Conservation (phyloP, 2,888 invertebrate species). For the Phaedon cochleariae region DNA sequence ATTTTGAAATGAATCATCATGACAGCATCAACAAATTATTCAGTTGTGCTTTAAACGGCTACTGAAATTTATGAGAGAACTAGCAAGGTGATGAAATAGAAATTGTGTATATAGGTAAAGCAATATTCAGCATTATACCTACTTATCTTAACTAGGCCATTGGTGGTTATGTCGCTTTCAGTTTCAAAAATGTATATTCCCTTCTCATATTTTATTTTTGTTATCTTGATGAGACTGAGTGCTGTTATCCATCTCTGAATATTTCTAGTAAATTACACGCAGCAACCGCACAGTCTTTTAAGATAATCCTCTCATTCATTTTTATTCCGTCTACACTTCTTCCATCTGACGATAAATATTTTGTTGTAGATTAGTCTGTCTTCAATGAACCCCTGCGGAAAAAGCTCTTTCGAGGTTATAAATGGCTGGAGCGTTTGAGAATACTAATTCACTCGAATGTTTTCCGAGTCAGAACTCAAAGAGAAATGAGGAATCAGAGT, state of each 20-base stretch:
- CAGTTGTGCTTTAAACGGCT: too few species aligned
- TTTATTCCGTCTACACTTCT: conserved; percentile 1
- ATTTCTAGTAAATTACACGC: background rate
- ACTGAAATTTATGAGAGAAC: too few species aligned
- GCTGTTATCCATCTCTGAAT: background rate
- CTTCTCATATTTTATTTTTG: too few species aligned
- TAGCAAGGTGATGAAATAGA: too few species aligned
- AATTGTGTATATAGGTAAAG: too few species aligned
- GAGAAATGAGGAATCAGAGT: background rate
- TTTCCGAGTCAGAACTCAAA: conserved; percentile 2
- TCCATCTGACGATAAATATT: conserved; percentile 1
- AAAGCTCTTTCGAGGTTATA: background rate
- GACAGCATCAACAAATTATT: too few species aligned
- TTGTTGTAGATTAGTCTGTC: conserved; percentile 2
- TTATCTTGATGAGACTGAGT: background rate
- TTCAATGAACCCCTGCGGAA: conserved; percentile 2
- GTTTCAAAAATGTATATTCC: too few species aligned
- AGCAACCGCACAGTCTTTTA: background rate
- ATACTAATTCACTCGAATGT: background rate
- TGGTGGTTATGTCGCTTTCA: too few species aligned
- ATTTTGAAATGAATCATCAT: too few species aligned
- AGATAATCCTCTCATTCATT: conserved; percentile 1
- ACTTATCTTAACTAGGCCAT: too few species aligned
- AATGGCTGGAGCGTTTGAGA: background rate
- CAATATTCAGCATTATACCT: too few species aligned